These are phyloP conservation scores for Drosophila burlai DNA, from an alignment of 1,140 invertebrate genomes.

Conservation along the genomic window DNA sequence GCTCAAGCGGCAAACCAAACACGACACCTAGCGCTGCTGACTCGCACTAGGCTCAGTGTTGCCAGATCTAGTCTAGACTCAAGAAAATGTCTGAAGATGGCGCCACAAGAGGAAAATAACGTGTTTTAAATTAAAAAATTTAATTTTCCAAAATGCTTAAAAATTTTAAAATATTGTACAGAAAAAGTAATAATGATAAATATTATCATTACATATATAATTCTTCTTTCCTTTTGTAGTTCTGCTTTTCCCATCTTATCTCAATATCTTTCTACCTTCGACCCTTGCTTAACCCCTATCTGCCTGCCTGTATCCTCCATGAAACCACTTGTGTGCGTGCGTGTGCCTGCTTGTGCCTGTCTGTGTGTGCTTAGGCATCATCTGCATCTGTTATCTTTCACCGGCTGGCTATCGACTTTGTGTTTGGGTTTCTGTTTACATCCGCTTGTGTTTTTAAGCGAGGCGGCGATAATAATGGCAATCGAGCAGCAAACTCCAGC, in stretches of 20 bases:
- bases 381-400: constrained; percentile 41
- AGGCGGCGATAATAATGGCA: constrained; percentile 29
- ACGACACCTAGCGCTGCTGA: background rate
- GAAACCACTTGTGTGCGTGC: constrained; percentile 12
- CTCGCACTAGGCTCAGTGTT: background rate
- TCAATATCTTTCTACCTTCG: background rate
- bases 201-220: background rate
- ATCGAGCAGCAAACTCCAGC: constrained; percentile 21
- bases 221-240: too few relatives aligned
- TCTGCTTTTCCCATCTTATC: background rate
- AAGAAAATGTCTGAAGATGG: background rate
- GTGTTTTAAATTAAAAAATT: background rate
- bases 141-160: background rate
- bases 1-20: background rate
- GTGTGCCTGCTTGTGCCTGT: background rate
- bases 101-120: background rate
- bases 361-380: constrained; percentile 21
- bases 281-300: constrained; percentile 21
- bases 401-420: constrained; percentile 27
- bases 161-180: background rate
- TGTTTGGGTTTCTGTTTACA: constrained; percentile 26
- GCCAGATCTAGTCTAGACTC: constrained; percentile 3
- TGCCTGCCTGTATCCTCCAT: constrained; percentile 26
- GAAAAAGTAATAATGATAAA: too few relatives aligned
- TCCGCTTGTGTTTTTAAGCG: constrained; percentile 25